phyloP scores from a whole-genome alignment of 2,888 invertebrate genomes.

The Leucophenga montana region DNA sequence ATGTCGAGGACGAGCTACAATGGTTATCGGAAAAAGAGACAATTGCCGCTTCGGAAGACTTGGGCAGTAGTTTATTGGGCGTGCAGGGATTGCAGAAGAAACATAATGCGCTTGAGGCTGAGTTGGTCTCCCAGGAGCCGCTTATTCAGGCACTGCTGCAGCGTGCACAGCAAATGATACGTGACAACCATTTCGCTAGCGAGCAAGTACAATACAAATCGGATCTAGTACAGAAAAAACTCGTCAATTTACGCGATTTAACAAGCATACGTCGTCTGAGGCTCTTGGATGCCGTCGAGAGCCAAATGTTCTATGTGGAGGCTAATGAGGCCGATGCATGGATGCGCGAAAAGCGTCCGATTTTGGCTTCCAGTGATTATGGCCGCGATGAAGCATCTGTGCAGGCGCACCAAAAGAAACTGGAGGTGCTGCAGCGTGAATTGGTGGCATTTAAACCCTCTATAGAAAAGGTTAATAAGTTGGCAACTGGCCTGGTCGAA shows the following conservation, averaged over 20 bases:
- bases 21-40: conserved; percentile 90
- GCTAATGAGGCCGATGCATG: conserved; percentile 93
- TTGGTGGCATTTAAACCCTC: conserved; percentile 84
- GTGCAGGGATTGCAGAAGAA: conserved; percentile 95
- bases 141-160: conserved; percentile 82
- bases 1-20: conserved; percentile 92
- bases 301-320: conserved; percentile 91
- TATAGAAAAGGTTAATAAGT: conserved; percentile 80
- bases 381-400: conserved; percentile 96
- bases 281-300: conserved; percentile 86
- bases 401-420: conserved; percentile 84
- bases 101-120: conserved; percentile 92
- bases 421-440: conserved; percentile 89
- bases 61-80: conserved; percentile 79
- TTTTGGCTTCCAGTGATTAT: conserved; percentile 83
- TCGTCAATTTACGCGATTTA: conserved; percentile 81
- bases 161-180: conserved; percentile 85
- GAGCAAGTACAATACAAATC: conserved; percentile 74
- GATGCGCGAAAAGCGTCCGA: conserved; percentile 88
- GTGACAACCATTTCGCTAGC: conserved; percentile 89
- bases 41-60: conserved; percentile 81
- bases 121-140: conserved; percentile 88
- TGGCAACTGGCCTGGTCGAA: conserved; percentile 80
- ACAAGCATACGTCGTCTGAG: conserved; percentile 82
- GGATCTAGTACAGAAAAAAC: conserved; percentile 78